phyloP scores from a whole-genome alignment of 2,113 vertebrate genomes.

The Brachypteracias leptosomus region DNA sequence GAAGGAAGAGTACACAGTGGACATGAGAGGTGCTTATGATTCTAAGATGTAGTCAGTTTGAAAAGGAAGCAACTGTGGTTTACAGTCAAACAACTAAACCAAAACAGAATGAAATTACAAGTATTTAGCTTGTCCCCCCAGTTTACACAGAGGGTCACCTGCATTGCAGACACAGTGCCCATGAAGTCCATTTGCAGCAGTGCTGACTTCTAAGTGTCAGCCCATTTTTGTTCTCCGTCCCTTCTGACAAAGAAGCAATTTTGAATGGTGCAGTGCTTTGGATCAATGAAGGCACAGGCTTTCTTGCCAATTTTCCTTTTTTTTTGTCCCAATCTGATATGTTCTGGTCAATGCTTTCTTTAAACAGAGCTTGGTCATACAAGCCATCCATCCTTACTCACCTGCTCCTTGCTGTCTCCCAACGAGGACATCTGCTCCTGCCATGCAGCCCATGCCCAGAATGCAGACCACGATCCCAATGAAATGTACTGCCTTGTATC shows the following conservation, averaged over 20 bases:
- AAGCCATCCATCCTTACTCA: constrained; percentile 56
- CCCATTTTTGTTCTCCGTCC: not conserved
- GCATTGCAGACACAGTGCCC: not conserved
- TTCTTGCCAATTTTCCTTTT: not conserved
- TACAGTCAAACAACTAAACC: not conserved
- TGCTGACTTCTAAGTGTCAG: not conserved
- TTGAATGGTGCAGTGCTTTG: not conserved
- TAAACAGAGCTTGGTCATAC: not conserved
- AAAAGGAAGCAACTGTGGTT: not conserved
- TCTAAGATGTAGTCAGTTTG: not conserved
- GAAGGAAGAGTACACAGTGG: not conserved
- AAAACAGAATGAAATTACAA: not conserved
- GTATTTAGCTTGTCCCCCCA: not conserved
- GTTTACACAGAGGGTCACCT: not conserved
- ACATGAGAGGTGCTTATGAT: not conserved
- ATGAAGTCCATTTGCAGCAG: not conserved
- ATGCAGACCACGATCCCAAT: constrained; percentile 90
- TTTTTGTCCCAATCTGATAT: not conserved
- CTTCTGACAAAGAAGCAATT: not conserved
- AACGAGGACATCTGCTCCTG: constrained; percentile 89
- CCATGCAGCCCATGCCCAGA: constrained; percentile 93
- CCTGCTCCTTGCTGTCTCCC: constrained; percentile 90
- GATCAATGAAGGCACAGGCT: not conserved
- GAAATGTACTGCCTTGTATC: constrained; percentile 93
- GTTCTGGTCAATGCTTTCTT: not conserved